Percentiles rank a stretch among this genome's conserved stretches.
Conservation (phyloP, 2,113 vertebrate species). For the Calyptommatus sinebrachiatus region DNA sequence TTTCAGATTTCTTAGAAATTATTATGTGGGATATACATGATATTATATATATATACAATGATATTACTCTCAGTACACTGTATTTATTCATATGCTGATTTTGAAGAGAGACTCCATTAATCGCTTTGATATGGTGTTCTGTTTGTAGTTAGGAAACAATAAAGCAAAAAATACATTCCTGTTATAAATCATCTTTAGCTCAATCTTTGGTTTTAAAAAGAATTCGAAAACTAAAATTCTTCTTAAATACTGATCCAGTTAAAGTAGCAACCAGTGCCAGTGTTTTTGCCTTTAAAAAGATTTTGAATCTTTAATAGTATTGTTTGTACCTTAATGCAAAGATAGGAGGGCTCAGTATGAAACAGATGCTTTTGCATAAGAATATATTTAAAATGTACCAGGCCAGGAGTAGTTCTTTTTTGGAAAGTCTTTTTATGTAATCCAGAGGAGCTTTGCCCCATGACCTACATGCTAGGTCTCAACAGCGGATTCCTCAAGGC, state of each 20-base stretch:
- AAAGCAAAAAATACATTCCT: background rate
- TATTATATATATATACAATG: too few relatives aligned
- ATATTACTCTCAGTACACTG: background rate
- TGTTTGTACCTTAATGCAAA: background rate
- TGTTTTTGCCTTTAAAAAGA: background rate
- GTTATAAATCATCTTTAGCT: background rate
- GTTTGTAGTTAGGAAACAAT: background rate
- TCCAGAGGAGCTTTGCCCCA: too few relatives aligned
- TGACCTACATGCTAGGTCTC: constrained; percentile 36
- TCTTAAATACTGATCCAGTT: background rate
- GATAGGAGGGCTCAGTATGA: background rate
- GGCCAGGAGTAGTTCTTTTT: background rate
- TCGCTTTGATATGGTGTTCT: constrained; percentile 24
- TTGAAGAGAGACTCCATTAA: constrained; percentile 70
- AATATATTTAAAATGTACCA: background rate
- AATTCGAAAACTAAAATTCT: background rate
- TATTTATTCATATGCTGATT: constrained; percentile 68
- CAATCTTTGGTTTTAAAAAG: background rate
- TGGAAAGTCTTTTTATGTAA: too few relatives aligned
- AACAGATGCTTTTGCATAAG: background rate
- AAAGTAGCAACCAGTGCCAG: background rate
- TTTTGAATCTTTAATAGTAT: background rate
- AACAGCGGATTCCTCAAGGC: background rate
- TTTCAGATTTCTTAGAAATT: background rate
- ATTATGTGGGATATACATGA: background rate